Percentiles rank a stretch among this genome's conserved stretches.
These are phyloP conservation scores for Drosophila lacteicornis DNA, from an alignment of 1,140 invertebrate species.

Conservation along the genomic window DNA sequence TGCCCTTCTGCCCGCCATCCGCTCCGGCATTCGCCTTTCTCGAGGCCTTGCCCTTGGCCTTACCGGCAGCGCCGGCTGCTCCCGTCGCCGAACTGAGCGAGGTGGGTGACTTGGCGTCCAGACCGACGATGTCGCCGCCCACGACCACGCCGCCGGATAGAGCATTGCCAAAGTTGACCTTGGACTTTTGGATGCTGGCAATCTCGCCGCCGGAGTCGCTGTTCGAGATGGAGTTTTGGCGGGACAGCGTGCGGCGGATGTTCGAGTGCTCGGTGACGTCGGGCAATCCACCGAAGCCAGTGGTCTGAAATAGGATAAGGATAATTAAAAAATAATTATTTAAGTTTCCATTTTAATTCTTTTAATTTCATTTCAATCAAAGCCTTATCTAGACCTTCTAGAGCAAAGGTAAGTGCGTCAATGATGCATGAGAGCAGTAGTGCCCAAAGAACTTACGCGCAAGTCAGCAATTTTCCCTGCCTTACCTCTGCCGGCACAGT, in stretches of 20 bases:
- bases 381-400: too few species aligned
- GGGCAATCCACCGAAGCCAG: constrained; percentile 82
- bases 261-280: constrained; percentile 84
- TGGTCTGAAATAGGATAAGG: constrained; percentile 47
- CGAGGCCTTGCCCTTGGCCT: constrained; percentile 51
- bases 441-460: too few species aligned
- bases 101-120: constrained; percentile 68
- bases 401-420: too few species aligned
- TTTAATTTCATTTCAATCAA: too few species aligned
- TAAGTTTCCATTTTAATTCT: too few species aligned
- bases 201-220: constrained; percentile 80
- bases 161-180: constrained; percentile 74
- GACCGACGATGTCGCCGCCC: constrained; percentile 64
- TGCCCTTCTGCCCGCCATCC: constrained; percentile 53
- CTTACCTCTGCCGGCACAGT: too few species aligned
- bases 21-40: constrained; percentile 50
- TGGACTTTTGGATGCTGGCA: constrained; percentile 81
- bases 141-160: constrained; percentile 62
- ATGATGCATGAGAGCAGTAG: too few species aligned
- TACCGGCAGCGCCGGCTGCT: constrained; percentile 39
- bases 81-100: constrained; percentile 52
- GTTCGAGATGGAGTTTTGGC: constrained; percentile 83
- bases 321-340: too few species aligned
- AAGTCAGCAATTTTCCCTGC: too few species aligned
- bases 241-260: constrained; percentile 78